Conservation (phyloP, 1,140 invertebrate species). For the Drosophila malerkotliana region DNA sequence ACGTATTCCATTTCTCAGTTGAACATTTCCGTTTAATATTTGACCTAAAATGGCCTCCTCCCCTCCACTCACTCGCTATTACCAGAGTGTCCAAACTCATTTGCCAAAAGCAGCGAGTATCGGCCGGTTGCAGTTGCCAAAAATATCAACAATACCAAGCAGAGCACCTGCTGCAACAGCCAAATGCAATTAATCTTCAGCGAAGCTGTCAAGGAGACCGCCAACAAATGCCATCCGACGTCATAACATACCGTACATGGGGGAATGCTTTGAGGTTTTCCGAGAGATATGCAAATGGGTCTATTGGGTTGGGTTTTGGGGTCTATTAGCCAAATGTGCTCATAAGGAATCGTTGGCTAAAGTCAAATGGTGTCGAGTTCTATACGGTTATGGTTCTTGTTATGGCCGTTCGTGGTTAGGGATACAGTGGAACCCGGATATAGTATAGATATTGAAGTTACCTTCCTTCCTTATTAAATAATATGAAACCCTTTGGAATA, state of each 20-base stretch:
- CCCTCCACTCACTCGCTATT: slow-evolving; percentile 28
- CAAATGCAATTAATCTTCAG: slow-evolving; percentile 67
- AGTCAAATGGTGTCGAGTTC: slow-evolving; percentile 41
- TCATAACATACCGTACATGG: slow-evolving; percentile 6
- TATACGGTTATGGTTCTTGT: slow-evolving; percentile 2
- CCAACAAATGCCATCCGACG: slow-evolving; percentile 41
- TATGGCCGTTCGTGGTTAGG: neutral
- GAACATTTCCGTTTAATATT: neutral
- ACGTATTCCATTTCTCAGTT: neutral
- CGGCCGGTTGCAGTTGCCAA: slow-evolving; percentile 11
- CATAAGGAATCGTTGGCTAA: slow-evolving; percentile 17
- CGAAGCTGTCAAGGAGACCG: slow-evolving; percentile 40
- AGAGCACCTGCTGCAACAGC: slow-evolving; percentile 28
- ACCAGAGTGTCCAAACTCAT: slow-evolving; percentile 33
- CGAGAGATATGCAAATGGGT: slow-evolving; percentile 24
- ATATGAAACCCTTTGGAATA: too few species aligned
- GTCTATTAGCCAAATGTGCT: slow-evolving; percentile 6
- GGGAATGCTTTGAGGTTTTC: slow-evolving; percentile 28
- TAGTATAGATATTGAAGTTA: neutral
- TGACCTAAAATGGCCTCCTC: slow-evolving; percentile 4
- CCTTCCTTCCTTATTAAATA: too few species aligned
- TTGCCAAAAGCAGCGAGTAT: slow-evolving; percentile 32
- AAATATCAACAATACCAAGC: slow-evolving; percentile 29
- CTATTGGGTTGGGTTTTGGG: slow-evolving; percentile 46
- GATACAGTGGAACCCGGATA: neutral